A percentile compares a stretch with the other conserved stretches of the same genome.
Evolutionary conservation across 2,113 vertebrate genomes (phyloP).

Genomic region (pig (Sus scrofa)): T2T-Sscrofa CM000819.6:69798001-69798500

Average conservation of each 20-base stretch:
- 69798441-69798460: neutral
- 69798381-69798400: neutral
- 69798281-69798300: neutral
- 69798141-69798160: neutral
- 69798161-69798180: neutral
- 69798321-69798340: neutral
- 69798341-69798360: neutral
- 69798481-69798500: neutral
- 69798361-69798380: neutral
- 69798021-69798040: neutral
- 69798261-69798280: neutral
- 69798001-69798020: neutral
- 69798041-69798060: neutral
- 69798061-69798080: neutral
- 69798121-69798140: neutral
- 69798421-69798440: neutral
- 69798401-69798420: neutral
- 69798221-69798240: neutral
- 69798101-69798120: neutral
- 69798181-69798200: neutral
- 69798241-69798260: constrained; percentile 19
- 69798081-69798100: neutral
- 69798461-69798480: neutral
- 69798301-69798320: neutral
- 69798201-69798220: neutral